phyloP scores from a whole-genome alignment of 35 echinoderm and acorn worm species.

The Stichopus chloronotus region DNA sequence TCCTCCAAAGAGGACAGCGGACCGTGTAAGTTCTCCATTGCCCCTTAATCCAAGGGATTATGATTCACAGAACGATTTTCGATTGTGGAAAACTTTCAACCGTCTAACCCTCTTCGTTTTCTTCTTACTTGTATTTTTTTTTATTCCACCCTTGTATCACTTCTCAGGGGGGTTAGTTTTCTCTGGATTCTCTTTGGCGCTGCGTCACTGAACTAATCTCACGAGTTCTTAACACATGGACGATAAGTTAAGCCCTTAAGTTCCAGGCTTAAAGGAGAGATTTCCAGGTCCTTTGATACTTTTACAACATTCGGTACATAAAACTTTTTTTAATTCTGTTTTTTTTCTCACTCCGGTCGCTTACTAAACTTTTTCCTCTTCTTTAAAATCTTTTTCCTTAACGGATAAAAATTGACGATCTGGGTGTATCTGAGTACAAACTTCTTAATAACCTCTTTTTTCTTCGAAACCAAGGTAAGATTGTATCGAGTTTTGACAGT shows the following conservation, averaged over 20 bases:
- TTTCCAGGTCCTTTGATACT: no score
- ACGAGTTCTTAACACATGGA: not conserved
- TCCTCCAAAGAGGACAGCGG: conserved; percentile 62
- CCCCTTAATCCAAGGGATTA: conserved; percentile 52
- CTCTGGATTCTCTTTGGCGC: not conserved
- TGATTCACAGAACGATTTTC: not conserved
- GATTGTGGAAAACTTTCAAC: not conserved
- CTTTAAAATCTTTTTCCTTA: no score
- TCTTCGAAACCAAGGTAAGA: no score
- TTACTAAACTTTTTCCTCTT: no score
- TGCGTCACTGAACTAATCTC: not conserved
- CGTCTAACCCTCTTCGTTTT: not conserved
- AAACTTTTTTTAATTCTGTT: no score
- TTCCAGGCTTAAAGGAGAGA: not conserved
- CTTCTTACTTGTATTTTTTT: conserved; percentile 4
- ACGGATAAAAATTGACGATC: no score
- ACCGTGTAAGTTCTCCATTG: conserved; percentile 46
- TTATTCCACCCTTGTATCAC: not conserved
- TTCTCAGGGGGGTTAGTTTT: no score
- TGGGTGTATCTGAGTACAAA: no score
- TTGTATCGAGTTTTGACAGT: no score
- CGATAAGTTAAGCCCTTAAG: conserved; percentile 15
- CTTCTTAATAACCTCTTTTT: no score
- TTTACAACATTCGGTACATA: no score
- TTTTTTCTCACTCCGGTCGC: no score